Base-by-base conservation (phyloP, 2,797 vertebrate genomes). In the Muscicapa striata region DNA sequence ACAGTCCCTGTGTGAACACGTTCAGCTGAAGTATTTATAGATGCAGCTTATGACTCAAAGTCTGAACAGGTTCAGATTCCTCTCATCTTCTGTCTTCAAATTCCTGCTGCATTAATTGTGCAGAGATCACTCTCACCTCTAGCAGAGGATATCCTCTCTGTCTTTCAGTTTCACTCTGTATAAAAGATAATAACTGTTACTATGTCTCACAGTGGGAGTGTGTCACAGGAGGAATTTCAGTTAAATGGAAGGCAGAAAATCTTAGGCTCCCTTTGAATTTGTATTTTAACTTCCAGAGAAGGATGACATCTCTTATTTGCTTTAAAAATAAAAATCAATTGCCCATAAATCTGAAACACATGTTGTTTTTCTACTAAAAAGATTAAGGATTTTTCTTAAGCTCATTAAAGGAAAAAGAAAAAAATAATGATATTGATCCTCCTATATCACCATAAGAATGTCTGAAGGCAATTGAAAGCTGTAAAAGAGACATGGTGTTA, bases 301-400 rank as follows among this genome's bases (percentile, higher is more conserved):
- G 63, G 83, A 88, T 97, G 94, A 95, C 87, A 96, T 94, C 55
- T 95, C 91, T 34, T 95, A 93, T 94, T 94, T 96, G 93, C 77
- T 93, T 93, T 90, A 90, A 94, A 96, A 96, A 94, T 93, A 93
- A 95, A 91, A 94, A 84, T 80, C 83, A 80, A 19, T 92, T 91
- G 57, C 83, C 74, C 67, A 89, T 94, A 93, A 84, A 96, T 88
- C 80, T 96, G 85, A 94, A 96, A 36, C 91, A 94, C 83, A 76
- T 90, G 94, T 94, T 93, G 84, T 95, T 92, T 92, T 96, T 90
- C 80, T 90, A 34, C 74, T 76, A 73, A 86, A 94, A 91, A 94
- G 85, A 93, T 92, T 88, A 95, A 86, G 89, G 59, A 93, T 96
- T 96, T 93, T 93, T 88, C 76, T 86, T 95, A 96, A 94, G 94